Evolutionary conservation across 2,113 vertebrate species (phyloP), one percentile per base, ranked within the genome.

Genomic region (Progne subis): DNA sequence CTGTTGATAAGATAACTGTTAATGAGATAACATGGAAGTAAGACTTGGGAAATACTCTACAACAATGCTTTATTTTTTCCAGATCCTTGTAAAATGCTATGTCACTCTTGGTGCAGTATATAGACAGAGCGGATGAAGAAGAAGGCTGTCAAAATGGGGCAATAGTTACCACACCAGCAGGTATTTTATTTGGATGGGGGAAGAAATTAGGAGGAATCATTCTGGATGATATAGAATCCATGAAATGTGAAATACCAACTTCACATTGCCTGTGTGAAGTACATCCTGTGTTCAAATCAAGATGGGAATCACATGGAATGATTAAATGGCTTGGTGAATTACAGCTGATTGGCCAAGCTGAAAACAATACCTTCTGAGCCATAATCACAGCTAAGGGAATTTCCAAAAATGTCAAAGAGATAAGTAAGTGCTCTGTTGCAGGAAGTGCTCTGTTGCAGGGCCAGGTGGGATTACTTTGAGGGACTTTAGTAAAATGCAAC

Each of bases 271-370:
- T n/a, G n/a, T n/a, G n/a, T 34, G 14, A 64, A 56, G 25, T 31
- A 14, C 6, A 43, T 26, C 34, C 34, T 0, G 0, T 31, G 8
- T 31, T 56, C 50, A 71, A 34, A 34, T 34, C 25, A 64, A 71
- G 17, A 26, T 41, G 67, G 16, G 20, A 49, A 31, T 26, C 34
- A 34, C 41, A n/a, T 6, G 14, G 9, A 64, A 37, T n/a, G 1
- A 9, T 70, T 56, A 34, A 64, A 49, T 16, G 31, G 24, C 14
- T 49, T 56, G 34, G 13, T 31, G 31, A 29, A 34, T 49, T 64
- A 18, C 14, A 64, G 5, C 12, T 16, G 6, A 34, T 23, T 21
- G 25, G 11, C 17, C 31, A 31, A 56, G 17, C 7, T 56, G 50
- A 64, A 28, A 61, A 70, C 13, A 41, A 11, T 0, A 3, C 9